These are phyloP conservation scores for Ginglymostoma cirratum DNA, from an alignment of 2,113 vertebrate species.

Conservation along the genomic window DNA sequence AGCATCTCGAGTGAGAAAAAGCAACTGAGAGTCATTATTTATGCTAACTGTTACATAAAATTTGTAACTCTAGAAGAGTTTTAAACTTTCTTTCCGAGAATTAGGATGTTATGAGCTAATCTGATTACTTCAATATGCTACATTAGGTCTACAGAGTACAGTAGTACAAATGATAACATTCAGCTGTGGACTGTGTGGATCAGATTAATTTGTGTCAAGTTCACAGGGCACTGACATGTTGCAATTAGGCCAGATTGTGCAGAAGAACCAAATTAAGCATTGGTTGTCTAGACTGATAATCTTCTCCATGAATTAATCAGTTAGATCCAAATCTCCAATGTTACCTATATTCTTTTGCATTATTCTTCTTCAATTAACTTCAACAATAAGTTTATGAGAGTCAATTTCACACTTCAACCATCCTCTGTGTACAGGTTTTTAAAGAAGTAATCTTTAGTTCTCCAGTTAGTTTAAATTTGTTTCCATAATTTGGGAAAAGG, in stretches of 20 bases:
- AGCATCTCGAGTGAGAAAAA: not conserved
- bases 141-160: not conserved
- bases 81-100: not conserved
- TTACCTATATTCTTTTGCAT: no score
- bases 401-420: not conserved
- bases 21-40: not conserved
- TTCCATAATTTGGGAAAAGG: not conserved
- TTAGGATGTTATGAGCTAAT: not conserved
- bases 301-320: not conserved
- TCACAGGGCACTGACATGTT: not conserved
- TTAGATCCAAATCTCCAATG: not conserved
- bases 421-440: not conserved
- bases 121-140: not conserved
- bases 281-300: not conserved
- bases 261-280: not conserved
- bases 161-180: not conserved
- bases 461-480: not conserved
- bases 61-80: not conserved
- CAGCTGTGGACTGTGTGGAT: not conserved
- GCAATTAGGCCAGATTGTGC: not conserved
- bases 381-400: not conserved
- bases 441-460: not conserved
- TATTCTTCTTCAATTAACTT: no score
- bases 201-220: not conserved
- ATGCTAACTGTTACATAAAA: not conserved